Conservation (phyloP, 2,113 vertebrate species). For the Otocyon megalotis region DNA sequence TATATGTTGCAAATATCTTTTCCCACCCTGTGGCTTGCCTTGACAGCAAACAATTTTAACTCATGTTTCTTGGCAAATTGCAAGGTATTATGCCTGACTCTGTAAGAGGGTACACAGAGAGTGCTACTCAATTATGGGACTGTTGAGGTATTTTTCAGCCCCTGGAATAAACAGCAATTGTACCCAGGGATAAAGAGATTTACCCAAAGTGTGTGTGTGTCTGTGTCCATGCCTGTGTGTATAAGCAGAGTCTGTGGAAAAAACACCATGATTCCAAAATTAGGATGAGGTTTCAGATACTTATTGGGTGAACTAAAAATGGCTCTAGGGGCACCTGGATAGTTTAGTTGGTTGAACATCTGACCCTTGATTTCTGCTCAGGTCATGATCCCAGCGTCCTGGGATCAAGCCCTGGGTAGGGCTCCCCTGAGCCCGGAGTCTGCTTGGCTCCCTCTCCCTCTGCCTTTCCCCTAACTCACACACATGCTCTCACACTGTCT, state of each 20-base stretch:
- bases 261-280: background rate
- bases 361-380: background rate
- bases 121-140: background rate
- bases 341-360: background rate
- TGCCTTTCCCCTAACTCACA: accelerated
- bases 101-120: background rate
- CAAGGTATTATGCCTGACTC: background rate
- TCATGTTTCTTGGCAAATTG: background rate
- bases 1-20: background rate
- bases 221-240: background rate
- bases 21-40: background rate
- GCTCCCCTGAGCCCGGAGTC: too few species aligned
- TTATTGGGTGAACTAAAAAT: background rate
- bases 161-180: background rate
- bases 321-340: background rate
- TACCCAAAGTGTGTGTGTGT: background rate
- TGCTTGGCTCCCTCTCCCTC: background rate
- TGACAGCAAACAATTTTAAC: background rate
- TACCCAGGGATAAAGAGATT: background rate
- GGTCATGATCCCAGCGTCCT: background rate
- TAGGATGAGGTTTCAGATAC: background rate
- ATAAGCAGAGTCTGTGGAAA: background rate
- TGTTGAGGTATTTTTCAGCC: background rate
- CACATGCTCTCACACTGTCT: background rate
- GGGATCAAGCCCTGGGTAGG: background rate